Percentiles rank a stretch among this genome's conserved stretches.
Conservation (phyloP, 2,113 vertebrate species). For the Stigmatopora nigra region DNA sequence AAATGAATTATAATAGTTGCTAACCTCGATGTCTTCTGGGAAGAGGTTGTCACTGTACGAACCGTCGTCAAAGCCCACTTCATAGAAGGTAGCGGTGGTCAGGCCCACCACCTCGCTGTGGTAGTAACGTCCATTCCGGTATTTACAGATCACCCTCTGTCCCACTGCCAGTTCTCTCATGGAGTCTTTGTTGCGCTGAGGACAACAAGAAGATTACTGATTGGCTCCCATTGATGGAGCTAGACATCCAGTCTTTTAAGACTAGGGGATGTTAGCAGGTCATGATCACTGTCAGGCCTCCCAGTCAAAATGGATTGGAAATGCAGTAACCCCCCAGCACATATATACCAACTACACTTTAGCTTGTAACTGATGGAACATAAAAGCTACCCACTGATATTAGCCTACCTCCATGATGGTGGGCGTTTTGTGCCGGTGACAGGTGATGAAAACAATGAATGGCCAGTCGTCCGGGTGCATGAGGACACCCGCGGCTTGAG, state of each 20-base stretch:
- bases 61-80: constrained; percentile 94
- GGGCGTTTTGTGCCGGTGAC: constrained; percentile 82
- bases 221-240: no score
- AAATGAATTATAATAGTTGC: neutral
- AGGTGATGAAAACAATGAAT: constrained; percentile 92
- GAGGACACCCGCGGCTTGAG: constrained; percentile 89
- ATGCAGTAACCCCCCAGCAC: no score
- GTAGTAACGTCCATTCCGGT: constrained; percentile 93
- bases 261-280: no score
- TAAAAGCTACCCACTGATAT: neutral
- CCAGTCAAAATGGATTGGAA: no score
- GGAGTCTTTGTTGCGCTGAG: constrained; percentile 74
- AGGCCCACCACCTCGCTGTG: constrained; percentile 88
- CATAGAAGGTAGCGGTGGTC: constrained; percentile 90
- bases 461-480: constrained; percentile 98
- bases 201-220: constrained; percentile 1
- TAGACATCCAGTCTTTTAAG: no score
- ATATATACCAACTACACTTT: no score
- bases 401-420: constrained; percentile 75
- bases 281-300: no score
- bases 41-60: constrained; percentile 97
- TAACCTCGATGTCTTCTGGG: constrained; percentile 93
- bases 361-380: neutral
- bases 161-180: constrained; percentile 78
- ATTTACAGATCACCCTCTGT: constrained; percentile 91